A percentile compares a stretch with the other conserved stretches of the same genome.
phyloP scores from a whole-genome alignment of 2,888 invertebrate species.

The Noctuana brunneofusca region DNA sequence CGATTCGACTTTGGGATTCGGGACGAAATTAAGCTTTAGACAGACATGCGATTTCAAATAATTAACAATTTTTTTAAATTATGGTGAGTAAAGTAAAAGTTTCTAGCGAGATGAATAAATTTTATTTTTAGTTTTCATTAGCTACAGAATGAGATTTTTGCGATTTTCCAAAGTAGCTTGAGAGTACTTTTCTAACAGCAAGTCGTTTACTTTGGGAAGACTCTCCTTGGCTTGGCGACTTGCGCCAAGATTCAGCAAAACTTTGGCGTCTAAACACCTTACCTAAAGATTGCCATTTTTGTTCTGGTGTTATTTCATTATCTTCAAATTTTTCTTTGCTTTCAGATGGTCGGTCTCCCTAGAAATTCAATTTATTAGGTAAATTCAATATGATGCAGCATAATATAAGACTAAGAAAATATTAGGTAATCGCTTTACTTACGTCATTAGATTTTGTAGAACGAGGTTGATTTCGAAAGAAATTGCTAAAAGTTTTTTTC shows the following conservation, averaged over 20 bases:
- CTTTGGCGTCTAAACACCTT: conserved; percentile 77
- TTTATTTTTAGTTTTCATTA: conserved; percentile 53
- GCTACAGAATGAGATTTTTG: conserved; percentile 52
- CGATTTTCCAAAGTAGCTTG: conserved; percentile 72
- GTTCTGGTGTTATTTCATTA: conserved; percentile 67
- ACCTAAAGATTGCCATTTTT: conserved; percentile 78
- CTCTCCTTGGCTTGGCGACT: conserved; percentile 61
- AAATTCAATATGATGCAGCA: no score
- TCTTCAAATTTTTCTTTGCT: conserved; percentile 67
- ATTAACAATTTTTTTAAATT: no score
- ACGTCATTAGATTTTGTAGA: conserved; percentile 76
- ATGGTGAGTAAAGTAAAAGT: no score
- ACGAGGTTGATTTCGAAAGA: conserved; percentile 71
- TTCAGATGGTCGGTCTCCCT: conserved; percentile 70
- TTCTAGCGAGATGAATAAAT: background rate
- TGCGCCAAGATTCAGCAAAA: conserved; percentile 66
- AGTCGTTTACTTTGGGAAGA: conserved; percentile 64
- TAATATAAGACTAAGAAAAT: background rate
- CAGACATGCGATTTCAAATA: no score
- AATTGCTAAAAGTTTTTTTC: conserved; percentile 75
- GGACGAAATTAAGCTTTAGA: no score
- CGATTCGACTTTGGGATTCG: no score
- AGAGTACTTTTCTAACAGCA: conserved; percentile 70
- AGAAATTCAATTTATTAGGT: background rate
- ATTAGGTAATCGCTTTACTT: conserved; percentile 42